A percentile compares a stretch with the other conserved stretches of the same genome.
Evolutionary conservation across 2,888 invertebrate species (phyloP).

Genomic region (Epinotia bilunana): DNA sequence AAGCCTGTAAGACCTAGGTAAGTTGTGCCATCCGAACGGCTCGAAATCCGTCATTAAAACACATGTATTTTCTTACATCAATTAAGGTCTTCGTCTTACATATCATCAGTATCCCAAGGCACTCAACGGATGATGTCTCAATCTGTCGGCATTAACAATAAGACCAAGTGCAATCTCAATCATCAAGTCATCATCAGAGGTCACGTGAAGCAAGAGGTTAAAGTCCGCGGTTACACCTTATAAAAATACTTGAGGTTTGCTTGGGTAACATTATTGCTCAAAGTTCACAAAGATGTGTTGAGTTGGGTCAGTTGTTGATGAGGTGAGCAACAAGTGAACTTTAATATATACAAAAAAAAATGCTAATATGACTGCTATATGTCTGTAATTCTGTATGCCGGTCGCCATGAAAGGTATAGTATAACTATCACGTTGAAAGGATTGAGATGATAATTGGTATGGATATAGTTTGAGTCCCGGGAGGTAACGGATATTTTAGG

Average conservation of each 20-base stretch:
- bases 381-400: too few species aligned
- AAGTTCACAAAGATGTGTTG: constrained; percentile 10
- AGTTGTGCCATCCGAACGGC: background rate
- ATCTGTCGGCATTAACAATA: constrained; percentile 32
- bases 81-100: background rate
- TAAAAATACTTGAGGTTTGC: constrained; percentile 17
- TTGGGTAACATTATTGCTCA: constrained; percentile 22
- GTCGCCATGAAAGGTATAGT: too few species aligned
- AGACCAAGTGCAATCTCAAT: constrained; percentile 32
- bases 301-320: background rate
- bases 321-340: background rate
- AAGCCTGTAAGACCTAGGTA: background rate
- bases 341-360: too few species aligned
- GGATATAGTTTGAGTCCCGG: too few species aligned
- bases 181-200: constrained; percentile 35
- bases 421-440: too few species aligned
- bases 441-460: too few species aligned
- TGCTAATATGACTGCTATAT: too few species aligned
- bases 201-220: constrained; percentile 40
- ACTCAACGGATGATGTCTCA: constrained; percentile 35
- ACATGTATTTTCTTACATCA: background rate
- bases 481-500: too few species aligned
- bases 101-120: constrained; percentile 14
- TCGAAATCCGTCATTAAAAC: background rate
- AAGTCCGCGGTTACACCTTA: constrained; percentile 14